Evolutionary conservation across 2,888 invertebrate genomes (phyloP), one percentile per base, ranked within the genome.

Genomic region (Drosophila merina): DNA sequence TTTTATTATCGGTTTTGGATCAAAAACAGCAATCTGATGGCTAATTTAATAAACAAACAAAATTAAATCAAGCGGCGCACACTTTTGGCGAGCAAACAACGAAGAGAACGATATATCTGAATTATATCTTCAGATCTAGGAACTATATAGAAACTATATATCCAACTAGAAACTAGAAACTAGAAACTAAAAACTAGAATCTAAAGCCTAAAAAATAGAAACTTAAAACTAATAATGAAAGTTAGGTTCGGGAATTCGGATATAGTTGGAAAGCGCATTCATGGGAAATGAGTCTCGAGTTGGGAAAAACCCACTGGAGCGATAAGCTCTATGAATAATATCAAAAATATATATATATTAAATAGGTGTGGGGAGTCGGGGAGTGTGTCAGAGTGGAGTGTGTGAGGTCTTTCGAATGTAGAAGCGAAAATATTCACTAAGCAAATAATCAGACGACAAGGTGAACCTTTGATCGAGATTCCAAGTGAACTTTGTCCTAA

Each of bases 1-100:
- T 63, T 63, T 63, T 57, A 57, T 57, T 44, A 57, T 36, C 48
- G 36, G 10, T 36, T 36, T 36, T 10, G 36, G 36, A 36, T 36
- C n/a, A 36, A 36, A 36, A 36, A 25, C 25, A 31, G 10, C 48
- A 7, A 38, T 45, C 38, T 20, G 14, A 42, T 42, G 45, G 36
- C 10, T 67, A 67, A 67, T 67, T 67, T 25, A n/a, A 38, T 50
- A 33, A 4, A 10, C 14, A 67, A 67, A 68, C 57, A 67, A 49
- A 38, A 1, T 0, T 45, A 31, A 49, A 9, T 55, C 42, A 67
- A 36, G 50, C 63, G 33, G 42, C 33, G 50, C 28, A 54, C 54
- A 52, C 66, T 64, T 25, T 25, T 44, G 44, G 45, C 54, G 51
- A 45, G 64, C 33, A 68, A 68, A 67, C 50, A 68, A 50, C 36